These are phyloP conservation scores for Fabriciana adippe DNA, from an alignment of 2,888 invertebrate species.

Conservation along the genomic window DNA sequence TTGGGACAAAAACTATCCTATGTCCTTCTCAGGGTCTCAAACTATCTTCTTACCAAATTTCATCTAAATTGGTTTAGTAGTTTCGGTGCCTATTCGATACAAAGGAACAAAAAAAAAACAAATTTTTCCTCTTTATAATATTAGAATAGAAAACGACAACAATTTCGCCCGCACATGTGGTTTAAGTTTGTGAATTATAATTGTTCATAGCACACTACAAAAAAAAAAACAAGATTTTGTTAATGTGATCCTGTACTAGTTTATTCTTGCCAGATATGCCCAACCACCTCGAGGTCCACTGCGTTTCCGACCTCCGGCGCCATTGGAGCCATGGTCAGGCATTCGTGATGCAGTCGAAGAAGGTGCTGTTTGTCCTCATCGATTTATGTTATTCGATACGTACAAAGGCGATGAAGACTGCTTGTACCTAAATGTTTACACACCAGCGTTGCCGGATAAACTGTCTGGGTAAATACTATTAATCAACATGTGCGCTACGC, in stretches of 20 bases:
- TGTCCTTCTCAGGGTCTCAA: no score
- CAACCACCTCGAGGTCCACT: constrained; percentile 74
- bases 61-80: no score
- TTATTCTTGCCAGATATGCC: constrained; percentile 58
- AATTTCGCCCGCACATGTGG: no score
- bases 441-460: constrained; percentile 80
- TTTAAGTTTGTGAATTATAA: not conserved
- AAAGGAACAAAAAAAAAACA: no score
- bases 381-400: constrained; percentile 85
- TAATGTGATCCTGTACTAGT: not conserved
- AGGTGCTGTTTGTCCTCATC: constrained; percentile 87
- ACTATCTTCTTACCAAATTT: no score
- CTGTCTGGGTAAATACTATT: constrained; percentile 61
- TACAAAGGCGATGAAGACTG: constrained; percentile 86
- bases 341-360: constrained; percentile 86
- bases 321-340: constrained; percentile 84
- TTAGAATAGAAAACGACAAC: no score
- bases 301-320: constrained; percentile 82
- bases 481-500: not conserved
- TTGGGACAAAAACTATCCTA: no score
- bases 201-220: not conserved
- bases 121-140: no score
- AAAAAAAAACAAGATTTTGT: not conserved
- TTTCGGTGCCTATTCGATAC: no score
- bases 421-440: constrained; percentile 87